These are phyloP conservation scores for Venusia cambrica DNA, from an alignment of 2,888 invertebrate species.

Conservation along the genomic window DNA sequence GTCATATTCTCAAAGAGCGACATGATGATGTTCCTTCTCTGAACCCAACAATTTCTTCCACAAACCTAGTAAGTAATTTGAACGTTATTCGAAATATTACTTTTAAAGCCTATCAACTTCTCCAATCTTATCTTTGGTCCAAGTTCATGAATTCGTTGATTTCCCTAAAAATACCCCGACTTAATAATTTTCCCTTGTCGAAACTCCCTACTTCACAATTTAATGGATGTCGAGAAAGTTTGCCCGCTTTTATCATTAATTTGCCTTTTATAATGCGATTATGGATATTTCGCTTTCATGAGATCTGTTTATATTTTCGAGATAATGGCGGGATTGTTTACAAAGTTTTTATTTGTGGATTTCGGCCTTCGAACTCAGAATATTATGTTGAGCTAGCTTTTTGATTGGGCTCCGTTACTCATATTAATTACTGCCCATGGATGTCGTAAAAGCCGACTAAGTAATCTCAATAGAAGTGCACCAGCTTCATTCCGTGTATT, in stretches of 20 bases:
- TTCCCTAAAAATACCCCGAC: constrained; percentile 13
- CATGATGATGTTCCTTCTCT: too few species aligned
- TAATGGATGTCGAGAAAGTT: constrained; percentile 30
- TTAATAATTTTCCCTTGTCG: constrained; percentile 11
- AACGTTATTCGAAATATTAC: too few species aligned
- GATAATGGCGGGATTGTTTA: constrained; percentile 14
- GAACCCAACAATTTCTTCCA: too few species aligned
- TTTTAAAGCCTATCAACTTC: constrained; percentile 2
- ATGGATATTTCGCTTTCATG: constrained; percentile 41
- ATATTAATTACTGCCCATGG: too few species aligned
- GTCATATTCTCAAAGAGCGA: too few species aligned
- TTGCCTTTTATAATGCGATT: constrained; percentile 50
- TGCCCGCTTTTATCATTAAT: constrained; percentile 45
- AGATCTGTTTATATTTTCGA: constrained; percentile 39
- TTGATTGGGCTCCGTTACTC: too few species aligned
- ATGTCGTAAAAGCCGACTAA: constrained; percentile 6
- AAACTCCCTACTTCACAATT: constrained; percentile 15
- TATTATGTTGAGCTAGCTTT: constrained; percentile 1
- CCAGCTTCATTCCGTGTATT: constrained; percentile 6
- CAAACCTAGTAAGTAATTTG: too few species aligned
- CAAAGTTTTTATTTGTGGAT: constrained; percentile 12
- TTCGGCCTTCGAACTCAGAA: constrained; percentile 5
- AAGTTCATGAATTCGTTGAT: constrained; percentile 11
- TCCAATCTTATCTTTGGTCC: constrained; percentile 3
- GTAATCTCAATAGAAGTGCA: constrained; percentile 12